Conservation (phyloP, 1,140 invertebrate genomes). For the Orchestia grillus region DNA sequence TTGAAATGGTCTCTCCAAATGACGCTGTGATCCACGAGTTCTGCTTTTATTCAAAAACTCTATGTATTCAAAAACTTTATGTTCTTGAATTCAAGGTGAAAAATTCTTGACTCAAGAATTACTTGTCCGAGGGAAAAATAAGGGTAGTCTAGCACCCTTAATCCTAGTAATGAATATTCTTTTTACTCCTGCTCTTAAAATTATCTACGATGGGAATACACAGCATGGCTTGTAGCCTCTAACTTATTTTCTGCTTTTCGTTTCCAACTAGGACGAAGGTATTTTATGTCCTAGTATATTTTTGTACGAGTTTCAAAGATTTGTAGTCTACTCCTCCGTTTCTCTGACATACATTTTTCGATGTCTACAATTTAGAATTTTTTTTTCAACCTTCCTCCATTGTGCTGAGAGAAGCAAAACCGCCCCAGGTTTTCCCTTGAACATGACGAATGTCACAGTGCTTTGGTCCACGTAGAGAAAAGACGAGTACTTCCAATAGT, state of each 20-base stretch:
- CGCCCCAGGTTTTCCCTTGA: not conserved
- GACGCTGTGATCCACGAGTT: too few species aligned
- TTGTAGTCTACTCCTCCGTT: not conserved
- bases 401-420: not conserved
- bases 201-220: not conserved
- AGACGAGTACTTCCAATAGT: not conserved
- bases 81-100: not conserved
- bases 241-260: not conserved
- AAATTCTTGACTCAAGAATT: not conserved
- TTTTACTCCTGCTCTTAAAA: not conserved
- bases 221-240: not conserved
- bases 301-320: not conserved
- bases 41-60: not conserved
- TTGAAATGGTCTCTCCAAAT: not conserved
- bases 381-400: not conserved
- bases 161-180: not conserved
- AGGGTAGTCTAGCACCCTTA: not conserved
- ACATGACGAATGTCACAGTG: not conserved
- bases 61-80: not conserved
- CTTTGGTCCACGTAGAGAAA: not conserved
- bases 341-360: not conserved
- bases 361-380: not conserved
- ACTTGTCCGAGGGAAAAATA: not conserved
- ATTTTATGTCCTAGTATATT: not conserved
- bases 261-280: not conserved